phyloP scores from a whole-genome alignment of 2,888 invertebrate genomes.

The Lamellibrachia satsuma region DNA sequence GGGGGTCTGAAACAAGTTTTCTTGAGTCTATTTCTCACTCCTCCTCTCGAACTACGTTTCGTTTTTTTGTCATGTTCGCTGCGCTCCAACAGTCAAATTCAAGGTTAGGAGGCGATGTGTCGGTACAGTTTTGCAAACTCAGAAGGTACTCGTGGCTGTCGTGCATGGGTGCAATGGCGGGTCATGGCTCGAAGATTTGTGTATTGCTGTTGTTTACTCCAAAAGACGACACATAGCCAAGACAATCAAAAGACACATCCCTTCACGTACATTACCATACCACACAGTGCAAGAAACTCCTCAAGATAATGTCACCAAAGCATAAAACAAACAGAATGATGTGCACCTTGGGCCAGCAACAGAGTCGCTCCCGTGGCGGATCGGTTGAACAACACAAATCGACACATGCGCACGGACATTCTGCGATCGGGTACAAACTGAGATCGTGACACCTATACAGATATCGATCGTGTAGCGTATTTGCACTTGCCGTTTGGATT shows the following conservation, averaged over 20 bases:
- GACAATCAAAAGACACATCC: not conserved
- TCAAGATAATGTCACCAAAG: not conserved
- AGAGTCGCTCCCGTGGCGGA: too few relatives aligned
- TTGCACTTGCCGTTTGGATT: too few relatives aligned
- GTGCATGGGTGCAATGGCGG: not conserved
- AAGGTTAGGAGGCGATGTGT: not conserved
- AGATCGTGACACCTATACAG: too few relatives aligned
- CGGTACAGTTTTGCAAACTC: not conserved
- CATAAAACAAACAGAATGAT: not conserved
- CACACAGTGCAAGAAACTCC: not conserved
- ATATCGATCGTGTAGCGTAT: too few relatives aligned
- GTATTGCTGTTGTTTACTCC: not conserved
- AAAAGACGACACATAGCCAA: not conserved
- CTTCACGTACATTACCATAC: not conserved
- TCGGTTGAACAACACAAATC: too few relatives aligned
- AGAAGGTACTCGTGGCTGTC: not conserved
- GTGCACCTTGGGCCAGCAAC: not conserved
- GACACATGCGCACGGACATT: too few relatives aligned
- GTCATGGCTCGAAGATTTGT: not conserved
- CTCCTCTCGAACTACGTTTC: not conserved
- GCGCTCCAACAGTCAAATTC: not conserved
- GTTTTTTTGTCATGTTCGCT: not conserved
- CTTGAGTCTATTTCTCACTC: not conserved
- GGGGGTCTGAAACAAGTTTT: not conserved
- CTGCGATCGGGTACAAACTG: too few relatives aligned